phyloP scores from a whole-genome alignment of 1,140 invertebrate genomes.

The Chymomyza costata region DNA sequence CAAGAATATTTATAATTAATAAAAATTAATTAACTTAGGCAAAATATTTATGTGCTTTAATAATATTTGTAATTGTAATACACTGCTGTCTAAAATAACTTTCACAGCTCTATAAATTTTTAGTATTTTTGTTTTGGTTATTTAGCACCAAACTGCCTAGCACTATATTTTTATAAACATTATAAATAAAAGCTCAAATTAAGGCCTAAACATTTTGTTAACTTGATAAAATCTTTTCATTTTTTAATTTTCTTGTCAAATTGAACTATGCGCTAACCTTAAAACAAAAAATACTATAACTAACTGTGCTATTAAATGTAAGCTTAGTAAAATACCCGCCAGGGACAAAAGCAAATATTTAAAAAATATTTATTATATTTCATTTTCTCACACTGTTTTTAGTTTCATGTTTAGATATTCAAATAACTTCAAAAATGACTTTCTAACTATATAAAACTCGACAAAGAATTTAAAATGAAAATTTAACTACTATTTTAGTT shows the following conservation, averaged over 20 bases:
- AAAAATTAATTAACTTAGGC: no score
- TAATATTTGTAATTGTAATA: constrained; percentile 48
- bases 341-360: constrained; percentile 17
- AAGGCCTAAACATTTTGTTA: constrained; percentile 10
- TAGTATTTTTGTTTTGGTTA: no score
- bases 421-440: constrained; percentile 8
- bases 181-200: constrained; percentile 21
- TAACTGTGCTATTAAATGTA: constrained; percentile 73
- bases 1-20: no score
- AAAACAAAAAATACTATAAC: constrained; percentile 46
- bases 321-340: constrained; percentile 26
- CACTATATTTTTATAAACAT: constrained; percentile 6
- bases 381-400: constrained; percentile 5
- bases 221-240: constrained; percentile 6
- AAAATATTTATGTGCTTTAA: constrained; percentile 21
- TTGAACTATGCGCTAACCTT: constrained; percentile 19
- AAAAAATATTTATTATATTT: constrained; percentile 21
- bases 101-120: neutral
- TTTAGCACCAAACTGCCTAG: constrained; percentile 1
- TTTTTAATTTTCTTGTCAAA: constrained; percentile 15
- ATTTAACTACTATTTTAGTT: constrained; percentile 20
- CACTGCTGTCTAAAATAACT: constrained; percentile 15
- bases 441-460: neutral
- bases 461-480: constrained; percentile 9
- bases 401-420: constrained; percentile 1